Evolutionary conservation across 2,797 vertebrate genomes (phyloP).

Genomic region (Gorsachius magnificus): DNA sequence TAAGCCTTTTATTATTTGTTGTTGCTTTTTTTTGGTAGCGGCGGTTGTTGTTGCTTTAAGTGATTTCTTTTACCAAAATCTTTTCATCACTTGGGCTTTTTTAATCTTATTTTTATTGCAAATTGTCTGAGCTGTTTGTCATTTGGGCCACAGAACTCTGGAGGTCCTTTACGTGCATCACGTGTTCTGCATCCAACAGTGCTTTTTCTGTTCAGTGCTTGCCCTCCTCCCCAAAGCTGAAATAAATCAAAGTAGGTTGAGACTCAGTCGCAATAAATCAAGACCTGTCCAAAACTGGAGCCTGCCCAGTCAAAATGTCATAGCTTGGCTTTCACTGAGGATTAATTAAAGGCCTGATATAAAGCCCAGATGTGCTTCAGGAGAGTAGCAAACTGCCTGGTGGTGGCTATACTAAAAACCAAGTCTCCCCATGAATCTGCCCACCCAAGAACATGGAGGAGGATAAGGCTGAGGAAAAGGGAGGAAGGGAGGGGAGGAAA

Average conservation of each 20-base stretch:
- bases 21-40: neutral
- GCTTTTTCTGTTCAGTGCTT: slow-evolving; percentile 83
- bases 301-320: slow-evolving; percentile 99
- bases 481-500: slow-evolving; percentile 51
- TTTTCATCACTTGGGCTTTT: slow-evolving; percentile 29
- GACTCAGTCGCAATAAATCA: slow-evolving; percentile 98
- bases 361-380: slow-evolving; percentile 98
- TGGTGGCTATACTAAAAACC: slow-evolving; percentile 75
- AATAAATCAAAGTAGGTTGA: slow-evolving; percentile 99
- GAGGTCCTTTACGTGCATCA: slow-evolving; percentile 76
- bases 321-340: slow-evolving; percentile 99
- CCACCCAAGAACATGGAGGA: slow-evolving; percentile 84
- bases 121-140: slow-evolving; percentile 72
- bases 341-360: slow-evolving; percentile 99
- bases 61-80: slow-evolving; percentile 21
- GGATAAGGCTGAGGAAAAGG: slow-evolving; percentile 64
- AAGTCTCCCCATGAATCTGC: slow-evolving; percentile 79
- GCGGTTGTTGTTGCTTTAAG: slow-evolving; percentile 8
- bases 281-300: slow-evolving; percentile 95
- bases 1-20: slow-evolving; percentile 48
- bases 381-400: slow-evolving; percentile 85
- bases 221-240: slow-evolving; percentile 85
- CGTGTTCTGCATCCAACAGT: slow-evolving; percentile 81
- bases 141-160: slow-evolving; percentile 68
- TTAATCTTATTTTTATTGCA: slow-evolving; percentile 55